Percentiles rank a stretch among this genome's conserved stretches.
Conservation (phyloP, 2,797 vertebrate genomes). For the Notoglanidium macrostoma region DNA sequence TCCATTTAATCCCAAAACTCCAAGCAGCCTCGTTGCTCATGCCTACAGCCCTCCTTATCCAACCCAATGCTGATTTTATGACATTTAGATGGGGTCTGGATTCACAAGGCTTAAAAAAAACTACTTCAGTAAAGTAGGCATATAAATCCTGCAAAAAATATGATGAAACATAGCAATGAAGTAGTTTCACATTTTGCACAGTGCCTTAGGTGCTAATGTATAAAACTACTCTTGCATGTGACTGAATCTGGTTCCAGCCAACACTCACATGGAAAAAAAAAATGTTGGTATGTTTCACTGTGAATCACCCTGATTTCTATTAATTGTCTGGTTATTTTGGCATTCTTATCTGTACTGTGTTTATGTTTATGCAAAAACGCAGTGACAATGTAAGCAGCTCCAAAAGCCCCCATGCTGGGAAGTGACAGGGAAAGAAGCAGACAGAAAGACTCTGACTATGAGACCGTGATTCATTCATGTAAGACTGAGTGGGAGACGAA, state of each 20-base stretch:
- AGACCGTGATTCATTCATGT: slow-evolving; percentile 48
- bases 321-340: slow-evolving; percentile 39
- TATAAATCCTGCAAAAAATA: slow-evolving; percentile 12
- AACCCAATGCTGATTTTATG: slow-evolving; percentile 28
- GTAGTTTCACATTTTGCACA: slow-evolving; percentile 37
- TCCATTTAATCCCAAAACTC: slow-evolving; percentile 69
- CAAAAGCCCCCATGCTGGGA: slow-evolving; percentile 35
- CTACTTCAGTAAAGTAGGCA: slow-evolving; percentile 12
- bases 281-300: slow-evolving; percentile 21
- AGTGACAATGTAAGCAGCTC: slow-evolving; percentile 28
- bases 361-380: slow-evolving; percentile 32
- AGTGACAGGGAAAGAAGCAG: slow-evolving; percentile 23
- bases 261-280: slow-evolving; percentile 17
- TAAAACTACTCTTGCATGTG: slow-evolving; percentile 18
- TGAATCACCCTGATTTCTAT: slow-evolving; percentile 30
- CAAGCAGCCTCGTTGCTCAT: slow-evolving; percentile 56
- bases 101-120: slow-evolving; percentile 21
- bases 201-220: slow-evolving; percentile 28
- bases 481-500: slow-evolving; percentile 48
- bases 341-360: slow-evolving; percentile 29
- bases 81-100: slow-evolving; percentile 26
- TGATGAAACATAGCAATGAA: slow-evolving; percentile 29
- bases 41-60: slow-evolving; percentile 31
- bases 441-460: slow-evolving; percentile 21
- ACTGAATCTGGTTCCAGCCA: slow-evolving; percentile 24